Conservation (phyloP, 1,140 invertebrate genomes). For the Phymastichus coffea region DNA sequence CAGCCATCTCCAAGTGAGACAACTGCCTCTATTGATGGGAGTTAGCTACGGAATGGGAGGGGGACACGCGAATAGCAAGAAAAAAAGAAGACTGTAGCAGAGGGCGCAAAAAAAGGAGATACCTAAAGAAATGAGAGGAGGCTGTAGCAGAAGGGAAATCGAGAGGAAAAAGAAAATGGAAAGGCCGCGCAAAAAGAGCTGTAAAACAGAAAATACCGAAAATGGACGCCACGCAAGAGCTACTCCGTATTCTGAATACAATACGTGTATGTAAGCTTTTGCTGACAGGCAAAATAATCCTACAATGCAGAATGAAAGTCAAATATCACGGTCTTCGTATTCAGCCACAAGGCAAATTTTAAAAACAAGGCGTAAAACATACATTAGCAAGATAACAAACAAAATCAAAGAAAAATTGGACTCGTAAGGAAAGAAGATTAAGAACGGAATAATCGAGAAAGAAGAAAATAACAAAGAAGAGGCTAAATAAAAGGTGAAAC, state of each 20-base stretch:
- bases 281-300: too few species aligned
- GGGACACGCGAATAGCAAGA: neutral
- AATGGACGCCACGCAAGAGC: neutral
- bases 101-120: neutral
- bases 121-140: constrained; percentile 12
- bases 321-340: too few species aligned
- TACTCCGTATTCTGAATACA: neutral
- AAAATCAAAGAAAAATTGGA: too few species aligned
- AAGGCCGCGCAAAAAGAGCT: neutral
- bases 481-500: too few species aligned
- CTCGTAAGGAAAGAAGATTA: neutral
- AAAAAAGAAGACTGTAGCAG: neutral
- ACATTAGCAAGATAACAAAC: too few species aligned
- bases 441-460: neutral
- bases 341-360: too few species aligned
- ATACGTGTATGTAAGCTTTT: too few species aligned
- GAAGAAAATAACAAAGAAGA: neutral
- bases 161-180: constrained; percentile 13
- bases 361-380: too few species aligned
- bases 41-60: neutral
- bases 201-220: neutral
- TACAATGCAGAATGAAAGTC: too few species aligned
- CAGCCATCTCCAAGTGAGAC: constrained; percentile 3
- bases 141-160: constrained; percentile 18
- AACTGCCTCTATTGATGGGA: neutral